Evolutionary conservation across 2,888 invertebrate genomes (phyloP).

Genomic region (Drosophila percnosoma): DNA sequence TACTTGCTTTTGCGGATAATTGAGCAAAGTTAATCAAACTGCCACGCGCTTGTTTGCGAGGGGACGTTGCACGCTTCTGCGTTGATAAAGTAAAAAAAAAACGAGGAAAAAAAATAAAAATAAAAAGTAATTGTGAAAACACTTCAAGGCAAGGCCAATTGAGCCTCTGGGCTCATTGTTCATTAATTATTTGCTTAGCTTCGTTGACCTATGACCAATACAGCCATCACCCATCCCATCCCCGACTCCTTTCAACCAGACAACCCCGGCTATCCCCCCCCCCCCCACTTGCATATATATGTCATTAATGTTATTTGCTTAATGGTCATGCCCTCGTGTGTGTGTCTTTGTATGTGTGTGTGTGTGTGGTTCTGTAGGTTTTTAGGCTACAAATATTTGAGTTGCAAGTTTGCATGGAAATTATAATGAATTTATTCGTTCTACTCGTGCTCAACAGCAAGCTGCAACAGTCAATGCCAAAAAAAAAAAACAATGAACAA

Average conservation of each 20-base stretch:
- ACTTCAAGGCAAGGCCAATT: constrained; percentile 67
- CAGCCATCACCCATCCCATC: constrained; percentile 5
- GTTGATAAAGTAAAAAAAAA: constrained; percentile 14
- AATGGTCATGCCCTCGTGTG: constrained; percentile 16
- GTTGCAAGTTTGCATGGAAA: constrained; percentile 40
- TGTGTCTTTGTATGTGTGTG: not conserved
- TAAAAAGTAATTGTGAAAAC: constrained; percentile 28
- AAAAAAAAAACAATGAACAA: constrained; percentile 21
- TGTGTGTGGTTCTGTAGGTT: constrained; percentile 1
- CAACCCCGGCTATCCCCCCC: not conserved
- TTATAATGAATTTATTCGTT: constrained; percentile 24
- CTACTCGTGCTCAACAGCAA: constrained; percentile 24
- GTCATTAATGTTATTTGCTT: constrained; percentile 30
- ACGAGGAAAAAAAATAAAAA: constrained; percentile 12
- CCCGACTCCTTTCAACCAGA: not conserved
- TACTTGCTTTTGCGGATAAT: constrained; percentile 38
- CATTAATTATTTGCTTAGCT: constrained; percentile 73
- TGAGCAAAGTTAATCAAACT: constrained; percentile 34
- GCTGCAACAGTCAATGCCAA: constrained; percentile 25
- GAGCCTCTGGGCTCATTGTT: constrained; percentile 47
- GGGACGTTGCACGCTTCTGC: constrained; percentile 8
- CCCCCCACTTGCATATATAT: not conserved
- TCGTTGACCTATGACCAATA: constrained; percentile 21
- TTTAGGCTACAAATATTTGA: constrained; percentile 40
- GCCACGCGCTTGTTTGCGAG: constrained; percentile 12